Conservation (phyloP, 2,888 invertebrate species). For the Octonoba sinensis region DNA sequence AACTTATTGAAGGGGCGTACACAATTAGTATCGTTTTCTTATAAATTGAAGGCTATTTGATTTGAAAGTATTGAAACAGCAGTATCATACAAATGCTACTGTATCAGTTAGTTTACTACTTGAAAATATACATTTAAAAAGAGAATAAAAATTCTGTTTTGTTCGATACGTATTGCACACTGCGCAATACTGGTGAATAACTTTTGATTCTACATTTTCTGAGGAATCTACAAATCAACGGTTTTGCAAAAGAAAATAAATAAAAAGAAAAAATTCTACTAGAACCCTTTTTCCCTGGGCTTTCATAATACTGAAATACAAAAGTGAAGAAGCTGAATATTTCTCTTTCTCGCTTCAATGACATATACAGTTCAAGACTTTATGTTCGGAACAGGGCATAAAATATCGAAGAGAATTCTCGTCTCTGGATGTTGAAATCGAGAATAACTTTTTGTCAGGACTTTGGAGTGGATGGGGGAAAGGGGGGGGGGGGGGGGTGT, state of each 20-base stretch:
- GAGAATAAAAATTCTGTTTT: no score
- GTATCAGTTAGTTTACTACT: no score
- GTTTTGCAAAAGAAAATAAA: conserved; percentile 1
- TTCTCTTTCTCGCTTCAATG: conserved; percentile 20
- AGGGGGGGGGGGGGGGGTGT: conserved; percentile 21
- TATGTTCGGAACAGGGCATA: conserved; percentile 52
- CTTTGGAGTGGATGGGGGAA: conserved; percentile 14
- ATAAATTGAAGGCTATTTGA: no score
- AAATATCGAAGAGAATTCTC: conserved; percentile 20
- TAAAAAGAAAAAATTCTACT: neutral
- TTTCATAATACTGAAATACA: conserved; percentile 40
- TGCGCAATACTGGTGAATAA: no score
- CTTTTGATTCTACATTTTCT: neutral
- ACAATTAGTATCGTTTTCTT: no score
- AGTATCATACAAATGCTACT: no score
- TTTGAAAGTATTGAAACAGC: no score
- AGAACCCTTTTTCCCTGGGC: conserved; percentile 34
- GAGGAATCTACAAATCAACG: conserved; percentile 25
- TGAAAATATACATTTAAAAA: no score
- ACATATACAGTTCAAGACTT: conserved; percentile 37
- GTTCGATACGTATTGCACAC: no score
- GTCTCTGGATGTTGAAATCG: conserved; percentile 19
- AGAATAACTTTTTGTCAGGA: conserved; percentile 52
- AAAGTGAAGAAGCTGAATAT: neutral
- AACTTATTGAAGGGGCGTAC: no score